phyloP scores from a whole-genome alignment of 2,113 vertebrate species.

The Xenopus tropicalis region UCB_Xtro_10.0 CM004447.2:12863001-12863500 shows the following conservation, averaged over 20 bases:
- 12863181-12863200: conserved; percentile 91
- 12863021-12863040: neutral
- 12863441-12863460: conserved; percentile 11
- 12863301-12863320: conserved; percentile 96
- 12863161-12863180: conserved; percentile 91
- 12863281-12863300: conserved; percentile 98
- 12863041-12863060: conserved; percentile 38
- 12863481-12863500: too few relatives aligned
- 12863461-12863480: neutral
- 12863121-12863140: conserved; percentile 85
- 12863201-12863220: conserved; percentile 89
- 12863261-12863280: conserved; percentile 99
- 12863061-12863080: conserved; percentile 61
- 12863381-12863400: conserved; percentile 86
- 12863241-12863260: conserved; percentile 98
- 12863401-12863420: conserved; percentile 67
- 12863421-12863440: conserved; percentile 58
- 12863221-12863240: conserved; percentile 97
- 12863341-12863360: conserved; percentile 99
- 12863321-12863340: conserved; percentile 98
- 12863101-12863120: conserved; percentile 73
- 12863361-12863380: conserved; percentile 91
- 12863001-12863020: too few relatives aligned
- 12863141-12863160: conserved; percentile 88
- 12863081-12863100: conserved; percentile 64